Evolutionary conservation across 2,888 invertebrate genomes (phyloP).

Genomic region (Agriotes lineatus): DNA sequence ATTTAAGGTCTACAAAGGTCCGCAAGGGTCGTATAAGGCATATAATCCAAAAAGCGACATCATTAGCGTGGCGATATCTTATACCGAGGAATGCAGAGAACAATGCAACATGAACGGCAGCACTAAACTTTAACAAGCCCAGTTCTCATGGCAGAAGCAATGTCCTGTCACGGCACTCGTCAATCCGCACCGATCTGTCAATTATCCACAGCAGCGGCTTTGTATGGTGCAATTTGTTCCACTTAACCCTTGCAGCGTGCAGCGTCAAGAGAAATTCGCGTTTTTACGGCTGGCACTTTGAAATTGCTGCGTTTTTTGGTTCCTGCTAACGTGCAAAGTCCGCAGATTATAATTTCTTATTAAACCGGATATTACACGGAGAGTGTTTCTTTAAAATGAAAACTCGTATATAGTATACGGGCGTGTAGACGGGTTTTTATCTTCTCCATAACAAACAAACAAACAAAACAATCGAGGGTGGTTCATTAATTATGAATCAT

Average conservation of each 20-base stretch:
- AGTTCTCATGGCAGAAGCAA: conserved; percentile 42
- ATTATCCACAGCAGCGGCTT: conserved; percentile 13
- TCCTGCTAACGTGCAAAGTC: no score
- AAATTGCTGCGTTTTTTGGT: no score
- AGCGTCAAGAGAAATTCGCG: neutral
- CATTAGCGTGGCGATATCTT: conserved; percentile 57
- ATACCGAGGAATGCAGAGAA: conserved; percentile 48
- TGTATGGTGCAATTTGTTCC: conserved; percentile 30
- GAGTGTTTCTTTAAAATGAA: no score
- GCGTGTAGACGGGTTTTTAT: no score
- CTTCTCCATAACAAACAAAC: no score
- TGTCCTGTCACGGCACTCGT: conserved; percentile 29
- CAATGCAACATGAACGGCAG: conserved; percentile 47
- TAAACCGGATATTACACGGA: no score
- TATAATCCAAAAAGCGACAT: conserved; percentile 59
- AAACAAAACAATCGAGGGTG: no score
- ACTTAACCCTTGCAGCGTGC: neutral
- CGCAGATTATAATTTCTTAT: no score
- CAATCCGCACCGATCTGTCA: conserved; percentile 36
- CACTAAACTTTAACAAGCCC: conserved; percentile 44
- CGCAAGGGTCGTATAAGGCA: conserved; percentile 51
- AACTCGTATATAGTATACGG: no score
- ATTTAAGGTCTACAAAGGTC: conserved; percentile 48
- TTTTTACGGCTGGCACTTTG: no score
- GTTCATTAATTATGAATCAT: no score